phyloP scores from a whole-genome alignment of 2,113 vertebrate genomes.

The Dasypus novemcinctus region DNA sequence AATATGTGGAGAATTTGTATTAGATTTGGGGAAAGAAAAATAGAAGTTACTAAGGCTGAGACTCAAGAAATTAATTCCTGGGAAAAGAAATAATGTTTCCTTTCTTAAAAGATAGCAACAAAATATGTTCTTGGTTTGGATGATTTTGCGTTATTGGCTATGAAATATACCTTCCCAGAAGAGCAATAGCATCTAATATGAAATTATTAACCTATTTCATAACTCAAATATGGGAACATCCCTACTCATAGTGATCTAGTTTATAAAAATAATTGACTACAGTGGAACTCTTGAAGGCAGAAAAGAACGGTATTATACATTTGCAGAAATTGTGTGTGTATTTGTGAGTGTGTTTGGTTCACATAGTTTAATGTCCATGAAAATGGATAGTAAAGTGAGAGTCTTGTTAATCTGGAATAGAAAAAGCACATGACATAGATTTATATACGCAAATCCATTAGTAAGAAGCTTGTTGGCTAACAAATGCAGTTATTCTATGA shows the following conservation, averaged over 20 bases:
- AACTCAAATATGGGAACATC: slow-evolving; percentile 4
- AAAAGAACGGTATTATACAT: slow-evolving; percentile 30
- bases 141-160: slow-evolving; percentile 45
- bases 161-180: slow-evolving; percentile 46
- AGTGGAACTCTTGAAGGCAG: not conserved
- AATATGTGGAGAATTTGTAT: slow-evolving; percentile 52
- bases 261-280: slow-evolving; percentile 57
- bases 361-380: not conserved
- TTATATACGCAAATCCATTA: not conserved
- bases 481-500: not conserved
- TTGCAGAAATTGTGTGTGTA: not conserved
- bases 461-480: not conserved
- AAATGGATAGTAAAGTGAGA: not conserved
- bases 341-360: not conserved
- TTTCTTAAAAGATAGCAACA: slow-evolving; percentile 56
- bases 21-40: slow-evolving; percentile 61
- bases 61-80: slow-evolving; percentile 62
- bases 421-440: slow-evolving; percentile 10
- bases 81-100: slow-evolving; percentile 59
- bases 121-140: slow-evolving; percentile 45
- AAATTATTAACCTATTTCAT: slow-evolving; percentile 55
- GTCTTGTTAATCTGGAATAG: not conserved
- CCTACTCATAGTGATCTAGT: slow-evolving; percentile 31
- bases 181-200: slow-evolving; percentile 12
- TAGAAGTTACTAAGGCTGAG: slow-evolving; percentile 41